phyloP scores from a whole-genome alignment of 2,797 vertebrate species.

The Borostomias antarcticus region DNA sequence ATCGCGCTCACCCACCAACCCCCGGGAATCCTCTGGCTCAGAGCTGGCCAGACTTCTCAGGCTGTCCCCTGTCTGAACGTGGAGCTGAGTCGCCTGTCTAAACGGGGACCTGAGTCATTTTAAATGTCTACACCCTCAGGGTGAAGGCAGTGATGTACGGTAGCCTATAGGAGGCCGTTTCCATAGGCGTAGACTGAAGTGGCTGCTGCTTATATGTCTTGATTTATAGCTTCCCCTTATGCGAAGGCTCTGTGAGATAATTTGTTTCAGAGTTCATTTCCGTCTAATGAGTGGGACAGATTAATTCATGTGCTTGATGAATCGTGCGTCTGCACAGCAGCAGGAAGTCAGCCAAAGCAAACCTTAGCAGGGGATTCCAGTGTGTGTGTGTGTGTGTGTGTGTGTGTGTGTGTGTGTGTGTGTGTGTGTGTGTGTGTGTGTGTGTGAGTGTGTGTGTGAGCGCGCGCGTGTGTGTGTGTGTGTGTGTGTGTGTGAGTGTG shows the following conservation, averaged over 20 bases:
- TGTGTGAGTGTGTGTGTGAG: not conserved
- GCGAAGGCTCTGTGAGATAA: slow-evolving; percentile 42
- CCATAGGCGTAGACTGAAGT: slow-evolving; percentile 25
- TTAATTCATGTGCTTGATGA: slow-evolving; percentile 64
- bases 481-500: not conserved
- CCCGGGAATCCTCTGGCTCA: slow-evolving; percentile 53
- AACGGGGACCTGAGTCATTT: slow-evolving; percentile 27
- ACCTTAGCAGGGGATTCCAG: no score
- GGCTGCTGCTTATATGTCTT: slow-evolving; percentile 34
- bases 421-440: not conserved
- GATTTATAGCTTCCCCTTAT: slow-evolving; percentile 61
- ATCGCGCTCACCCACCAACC: slow-evolving; percentile 55
- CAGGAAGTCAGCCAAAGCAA: slow-evolving; percentile 40
- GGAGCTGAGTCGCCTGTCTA: slow-evolving; percentile 40
- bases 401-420: not conserved
- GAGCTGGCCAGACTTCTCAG: slow-evolving; percentile 26
- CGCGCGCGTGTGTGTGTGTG: not conserved
- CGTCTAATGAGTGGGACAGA: slow-evolving; percentile 59
- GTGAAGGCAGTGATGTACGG: slow-evolving; percentile 31
- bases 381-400: not conserved
- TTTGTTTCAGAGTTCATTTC: slow-evolving; percentile 61
- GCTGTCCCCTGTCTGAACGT: slow-evolving; percentile 32
- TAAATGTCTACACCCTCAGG: slow-evolving; percentile 49
- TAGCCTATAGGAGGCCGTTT: slow-evolving; percentile 18
- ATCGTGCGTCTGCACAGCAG: slow-evolving; percentile 42